phyloP scores from a whole-genome alignment of 2,113 vertebrate species.

The Zapus hudsonius region DNA sequence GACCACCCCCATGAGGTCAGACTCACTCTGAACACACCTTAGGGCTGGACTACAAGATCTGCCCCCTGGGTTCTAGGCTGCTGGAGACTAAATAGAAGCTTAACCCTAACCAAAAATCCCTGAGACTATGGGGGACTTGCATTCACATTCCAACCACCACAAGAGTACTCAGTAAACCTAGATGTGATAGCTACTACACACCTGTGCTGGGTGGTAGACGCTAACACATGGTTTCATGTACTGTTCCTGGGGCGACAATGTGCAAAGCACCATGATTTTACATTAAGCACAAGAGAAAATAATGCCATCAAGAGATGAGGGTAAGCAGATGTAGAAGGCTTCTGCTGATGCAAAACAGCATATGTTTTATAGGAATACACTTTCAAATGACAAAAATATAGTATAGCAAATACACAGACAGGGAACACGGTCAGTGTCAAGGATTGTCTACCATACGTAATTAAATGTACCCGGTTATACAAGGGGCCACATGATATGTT shows the following conservation, averaged over 20 bases:
- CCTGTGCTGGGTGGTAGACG: no score
- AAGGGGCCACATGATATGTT: not conserved
- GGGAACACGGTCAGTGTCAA: no score
- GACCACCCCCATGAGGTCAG: no score
- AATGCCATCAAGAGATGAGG: not conserved
- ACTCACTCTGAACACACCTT: no score
- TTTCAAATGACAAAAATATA: not conserved
- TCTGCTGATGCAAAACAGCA: not conserved
- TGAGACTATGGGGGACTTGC: no score
- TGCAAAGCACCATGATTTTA: not conserved
- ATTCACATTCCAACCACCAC: no score
- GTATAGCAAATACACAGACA: not conserved
- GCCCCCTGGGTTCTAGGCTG: no score
- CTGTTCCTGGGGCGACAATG: not conserved
- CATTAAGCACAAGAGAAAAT: not conserved
- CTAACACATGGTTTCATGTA: not conserved
- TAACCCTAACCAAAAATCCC: no score
- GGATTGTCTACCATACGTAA: no score
- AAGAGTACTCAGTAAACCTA: not conserved
- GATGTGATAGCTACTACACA: rapidly evolving
- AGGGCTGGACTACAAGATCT: no score
- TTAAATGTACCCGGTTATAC: no score
- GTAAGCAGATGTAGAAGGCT: not conserved
- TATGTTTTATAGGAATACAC: not conserved
- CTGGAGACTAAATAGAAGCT: no score